phyloP scores from a whole-genome alignment of 1,140 invertebrate genomes.

The Drosophila suzukii region DNA sequence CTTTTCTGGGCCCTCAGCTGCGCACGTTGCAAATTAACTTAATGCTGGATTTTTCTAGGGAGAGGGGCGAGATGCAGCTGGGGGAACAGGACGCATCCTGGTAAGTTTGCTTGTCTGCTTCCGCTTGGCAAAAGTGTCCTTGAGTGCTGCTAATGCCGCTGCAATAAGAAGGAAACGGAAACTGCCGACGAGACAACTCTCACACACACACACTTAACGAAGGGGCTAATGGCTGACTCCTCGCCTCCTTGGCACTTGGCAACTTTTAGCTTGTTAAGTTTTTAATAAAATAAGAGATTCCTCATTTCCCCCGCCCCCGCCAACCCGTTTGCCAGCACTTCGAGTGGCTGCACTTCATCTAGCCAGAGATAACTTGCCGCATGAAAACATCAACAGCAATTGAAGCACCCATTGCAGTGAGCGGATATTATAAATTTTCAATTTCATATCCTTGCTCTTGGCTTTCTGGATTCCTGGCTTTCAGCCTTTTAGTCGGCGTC shows the following conservation, averaged over 20 bases:
- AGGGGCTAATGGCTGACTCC: constrained; percentile 61
- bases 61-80: background rate
- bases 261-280: constrained; percentile 62
- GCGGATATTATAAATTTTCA: constrained; percentile 82
- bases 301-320: constrained; percentile 16
- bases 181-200: constrained; percentile 71
- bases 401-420: constrained; percentile 29
- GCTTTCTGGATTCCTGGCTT: constrained; percentile 8
- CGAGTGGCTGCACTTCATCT: constrained; percentile 45
- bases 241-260: constrained; percentile 71
- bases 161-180: constrained; percentile 57
- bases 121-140: constrained; percentile 76
- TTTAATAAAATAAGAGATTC: constrained; percentile 80
- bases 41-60: constrained; percentile 58
- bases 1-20: constrained; percentile 23
- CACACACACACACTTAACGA: constrained; percentile 40
- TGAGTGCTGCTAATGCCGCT: constrained; percentile 76
- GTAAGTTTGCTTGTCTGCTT: constrained; percentile 76
- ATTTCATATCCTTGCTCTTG: constrained; percentile 58
- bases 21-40: constrained; percentile 80
- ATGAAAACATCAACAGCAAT: constrained; percentile 75
- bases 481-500: constrained; percentile 36
- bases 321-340: background rate
- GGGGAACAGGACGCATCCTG: constrained; percentile 12
- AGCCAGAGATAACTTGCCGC: constrained; percentile 66